A percentile compares a stretch with the other conserved stretches of the same genome.
Conservation (phyloP, 2,797 vertebrate genomes). For the Manis javanica region DNA sequence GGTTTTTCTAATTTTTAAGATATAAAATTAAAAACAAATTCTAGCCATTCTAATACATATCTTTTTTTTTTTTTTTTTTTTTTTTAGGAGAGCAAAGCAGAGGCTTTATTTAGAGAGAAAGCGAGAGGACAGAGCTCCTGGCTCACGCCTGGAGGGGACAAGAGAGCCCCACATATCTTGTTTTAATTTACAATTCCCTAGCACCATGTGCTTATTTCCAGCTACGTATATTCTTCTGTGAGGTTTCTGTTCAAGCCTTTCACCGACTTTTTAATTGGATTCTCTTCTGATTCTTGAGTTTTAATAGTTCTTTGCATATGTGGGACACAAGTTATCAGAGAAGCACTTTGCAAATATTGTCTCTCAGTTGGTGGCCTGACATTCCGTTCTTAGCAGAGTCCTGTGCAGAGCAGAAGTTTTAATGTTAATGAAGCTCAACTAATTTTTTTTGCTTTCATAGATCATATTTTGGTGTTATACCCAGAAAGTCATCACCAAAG, state of each 20-base stretch:
- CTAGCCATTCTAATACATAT: too few relatives aligned
- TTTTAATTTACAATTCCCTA: fast-evolving
- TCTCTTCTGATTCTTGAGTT: not conserved
- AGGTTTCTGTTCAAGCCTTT: not conserved
- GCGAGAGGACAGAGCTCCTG: too few relatives aligned
- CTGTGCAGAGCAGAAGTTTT: not conserved
- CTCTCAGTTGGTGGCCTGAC: not conserved
- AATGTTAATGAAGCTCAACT: not conserved
- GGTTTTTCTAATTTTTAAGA: too few relatives aligned
- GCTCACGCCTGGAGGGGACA: too few relatives aligned
- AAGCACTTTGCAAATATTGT: fast-evolving
- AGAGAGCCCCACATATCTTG: too few relatives aligned
- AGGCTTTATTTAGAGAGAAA: too few relatives aligned
- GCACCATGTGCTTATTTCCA: fast-evolving
- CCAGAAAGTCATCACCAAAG: not conserved
- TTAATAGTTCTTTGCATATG: not conserved
- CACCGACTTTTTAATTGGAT: not conserved
- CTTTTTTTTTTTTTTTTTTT: too few relatives aligned
- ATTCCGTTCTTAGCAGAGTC: not conserved
- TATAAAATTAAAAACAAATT: too few relatives aligned
- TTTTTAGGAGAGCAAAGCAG: too few relatives aligned
- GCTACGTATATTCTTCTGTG: not conserved
- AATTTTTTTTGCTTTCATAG: not conserved
- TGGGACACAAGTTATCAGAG: not conserved
- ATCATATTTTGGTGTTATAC: not conserved